Percentiles rank a stretch among this genome's conserved stretches.
These are phyloP conservation scores for Gonioctena quinquepunctata DNA, from an alignment of 1,140 invertebrate genomes.

Conservation along the genomic window DNA sequence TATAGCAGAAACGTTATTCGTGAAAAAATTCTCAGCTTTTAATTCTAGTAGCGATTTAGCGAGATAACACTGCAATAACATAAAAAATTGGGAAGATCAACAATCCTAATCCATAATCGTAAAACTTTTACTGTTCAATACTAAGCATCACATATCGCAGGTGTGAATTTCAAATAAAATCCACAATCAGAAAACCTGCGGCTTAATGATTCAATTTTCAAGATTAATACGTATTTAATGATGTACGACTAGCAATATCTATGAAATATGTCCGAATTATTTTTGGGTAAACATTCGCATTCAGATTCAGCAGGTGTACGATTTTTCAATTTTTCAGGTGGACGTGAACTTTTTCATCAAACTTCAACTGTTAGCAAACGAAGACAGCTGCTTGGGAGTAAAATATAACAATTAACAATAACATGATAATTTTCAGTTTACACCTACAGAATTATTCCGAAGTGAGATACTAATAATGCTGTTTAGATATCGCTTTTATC, in stretches of 20 bases:
- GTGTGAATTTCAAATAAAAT: constrained; percentile 2
- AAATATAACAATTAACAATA: neutral
- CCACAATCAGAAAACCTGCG: neutral
- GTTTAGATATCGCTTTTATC: neutral
- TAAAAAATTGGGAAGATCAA: neutral
- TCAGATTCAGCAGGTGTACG: neutral
- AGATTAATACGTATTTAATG: neutral
- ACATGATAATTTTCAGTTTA: constrained; percentile 4
- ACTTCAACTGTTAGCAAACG: neutral
- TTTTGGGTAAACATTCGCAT: constrained; percentile 4
- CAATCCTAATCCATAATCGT: neutral
- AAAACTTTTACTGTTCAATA: neutral
- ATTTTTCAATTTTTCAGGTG: neutral
- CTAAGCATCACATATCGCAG: neutral
- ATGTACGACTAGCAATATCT: neutral
- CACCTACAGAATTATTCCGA: neutral
- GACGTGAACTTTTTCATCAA: neutral
- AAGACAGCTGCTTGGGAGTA: neutral
- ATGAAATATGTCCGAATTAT: constrained; percentile 8
- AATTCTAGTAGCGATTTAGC: neutral
- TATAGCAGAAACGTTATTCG: neutral
- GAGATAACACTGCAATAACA: neutral
- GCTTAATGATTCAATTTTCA: neutral
- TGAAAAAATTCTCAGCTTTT: neutral
- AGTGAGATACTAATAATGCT: neutral